Evolutionary conservation across 2,888 invertebrate species (phyloP), one percentile per base, ranked within the genome.

Genomic region (Chirona hameri): DNA sequence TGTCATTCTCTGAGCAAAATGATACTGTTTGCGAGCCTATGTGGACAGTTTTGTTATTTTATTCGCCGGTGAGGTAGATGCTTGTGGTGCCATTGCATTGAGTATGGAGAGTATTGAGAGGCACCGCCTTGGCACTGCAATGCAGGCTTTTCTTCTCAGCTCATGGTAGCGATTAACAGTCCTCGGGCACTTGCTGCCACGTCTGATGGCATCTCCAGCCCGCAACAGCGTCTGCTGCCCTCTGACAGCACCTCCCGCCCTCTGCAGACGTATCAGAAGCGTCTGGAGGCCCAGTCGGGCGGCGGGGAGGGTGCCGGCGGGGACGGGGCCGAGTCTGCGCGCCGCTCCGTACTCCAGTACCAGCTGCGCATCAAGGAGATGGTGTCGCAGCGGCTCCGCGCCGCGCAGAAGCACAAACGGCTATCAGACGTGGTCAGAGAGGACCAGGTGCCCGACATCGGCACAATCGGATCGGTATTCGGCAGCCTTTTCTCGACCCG

Each of bases 381-480:
- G 60, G 69, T 65, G 27, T 39, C n/a, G 39, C 60, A 10, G 9
- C 69, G 39, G 39, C 60, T 65, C 24, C 14, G 31, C 10, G 57
- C 52, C 48, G 65, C 69, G 10, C 82, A 69, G 81, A 60, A 31
- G 24, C 83, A 55, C 52, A 83, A 52, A 24, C 52, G 57, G 60
- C 89, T 92, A 83, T 91, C 92, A 85, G 94, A 96, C 86, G 90
- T 94, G 83, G 90, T 97, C 0, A 89, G 92, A 84, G 95, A 94
- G 86, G 93, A 94, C 86, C 92, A 93, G 80, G 91, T 95, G 82
- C 93, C 93, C 82, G 93, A 94, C 87, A 92, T 96, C 84, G 92
- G 90, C 18, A 89, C 90, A 83, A 86, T 91, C 55, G 89, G 90
- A 1, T 87, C 89, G 46, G 89, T 89, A 52, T 87, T 91, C 72